phyloP scores from a whole-genome alignment of 2,797 vertebrate genomes.

The Melanotaenia trifasciata region DNA sequence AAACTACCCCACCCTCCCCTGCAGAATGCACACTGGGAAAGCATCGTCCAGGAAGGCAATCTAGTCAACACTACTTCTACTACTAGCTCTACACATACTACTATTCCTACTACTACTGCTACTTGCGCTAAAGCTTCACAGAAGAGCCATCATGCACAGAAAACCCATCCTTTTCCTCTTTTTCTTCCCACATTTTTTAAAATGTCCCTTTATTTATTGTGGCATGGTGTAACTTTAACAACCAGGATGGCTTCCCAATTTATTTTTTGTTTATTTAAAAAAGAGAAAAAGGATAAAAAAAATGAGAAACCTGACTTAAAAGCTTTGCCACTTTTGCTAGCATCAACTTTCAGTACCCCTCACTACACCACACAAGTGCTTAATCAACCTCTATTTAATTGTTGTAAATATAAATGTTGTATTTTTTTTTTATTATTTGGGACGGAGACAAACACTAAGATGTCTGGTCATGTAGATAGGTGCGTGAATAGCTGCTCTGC shows the following conservation, averaged over 20 bases:
- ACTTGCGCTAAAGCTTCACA: slow-evolving; percentile 71
- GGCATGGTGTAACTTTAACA: slow-evolving; percentile 81
- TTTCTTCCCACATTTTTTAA: slow-evolving; percentile 30
- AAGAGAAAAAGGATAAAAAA: slow-evolving; percentile 21
- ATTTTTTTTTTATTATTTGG: slow-evolving; percentile 36
- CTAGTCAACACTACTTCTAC: slow-evolving; percentile 65
- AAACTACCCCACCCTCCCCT: slow-evolving; percentile 15
- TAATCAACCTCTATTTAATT: slow-evolving; percentile 92
- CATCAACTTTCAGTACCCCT: slow-evolving; percentile 58
- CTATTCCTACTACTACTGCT: slow-evolving; percentile 67
- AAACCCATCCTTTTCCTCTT: slow-evolving; percentile 34
- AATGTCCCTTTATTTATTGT: slow-evolving; percentile 89
- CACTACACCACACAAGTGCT: slow-evolving; percentile 89
- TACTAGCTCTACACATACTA: slow-evolving; percentile 74
- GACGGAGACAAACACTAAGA: slow-evolving; percentile 85
- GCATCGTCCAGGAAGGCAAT: slow-evolving; percentile 52
- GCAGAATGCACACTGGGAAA: slow-evolving; percentile 44
- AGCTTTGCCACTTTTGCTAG: slow-evolving; percentile 83
- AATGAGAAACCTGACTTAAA: slow-evolving; percentile 53
- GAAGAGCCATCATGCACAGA: slow-evolving; percentile 77
- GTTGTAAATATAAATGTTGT: slow-evolving; percentile 94
- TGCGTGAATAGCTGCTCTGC: slow-evolving; percentile 80
- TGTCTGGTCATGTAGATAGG: slow-evolving; percentile 87
- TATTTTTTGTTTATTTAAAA: slow-evolving; percentile 41
- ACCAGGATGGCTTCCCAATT: slow-evolving; percentile 72